Evolutionary conservation across 2,797 vertebrate genomes (phyloP), one percentile per base, ranked within the genome.

Genomic region (Danio kyathit): DNA sequence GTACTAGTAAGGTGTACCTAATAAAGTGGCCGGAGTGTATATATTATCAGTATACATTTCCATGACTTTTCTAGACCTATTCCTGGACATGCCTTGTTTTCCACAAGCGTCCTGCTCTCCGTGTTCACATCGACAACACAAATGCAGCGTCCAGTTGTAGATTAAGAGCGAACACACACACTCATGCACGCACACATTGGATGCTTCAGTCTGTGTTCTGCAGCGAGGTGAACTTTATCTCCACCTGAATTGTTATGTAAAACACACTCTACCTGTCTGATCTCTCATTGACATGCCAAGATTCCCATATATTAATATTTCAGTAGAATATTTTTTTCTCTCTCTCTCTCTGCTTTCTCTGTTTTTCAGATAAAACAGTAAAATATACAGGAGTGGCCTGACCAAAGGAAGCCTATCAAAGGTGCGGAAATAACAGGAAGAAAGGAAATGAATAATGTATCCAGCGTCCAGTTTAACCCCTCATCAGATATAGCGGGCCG

Each of bases 391-490:
- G 89, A 87, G 77, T 86, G 90, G 86, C 84, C 82, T 83, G 84
- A 89, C 86, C 86, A 83, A 83, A 86, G 65, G 61, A 89, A 86
- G 73, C 76, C 81, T 80, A 86, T 93, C 88, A 92, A 91, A 93
- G 90, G 87, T 89, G 82, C 67, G 87, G 91, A 91, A 80, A 86
- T 91, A 85, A 90, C 90, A 85, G 86, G 86, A 90, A 91, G 86
- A 91, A 92, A 87, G 73, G 85, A 91, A 92, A 91, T 94, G 89
- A 93, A 95, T 95, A 92, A 95, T 93, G 92, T 91, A 93, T 92
- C 90, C 92, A 90, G 91, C 90, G 89, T 93, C 92, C 89, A 91
- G 86, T 90, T 94, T 94, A 94, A 94, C 92, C 93, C 92, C 92
- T 93, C 90, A 92, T 94, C 92, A 93, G 90, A 91, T 90, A 91